Evolutionary conservation across 2,797 vertebrate species (phyloP).

Genomic region (Meda fulgida): DNA sequence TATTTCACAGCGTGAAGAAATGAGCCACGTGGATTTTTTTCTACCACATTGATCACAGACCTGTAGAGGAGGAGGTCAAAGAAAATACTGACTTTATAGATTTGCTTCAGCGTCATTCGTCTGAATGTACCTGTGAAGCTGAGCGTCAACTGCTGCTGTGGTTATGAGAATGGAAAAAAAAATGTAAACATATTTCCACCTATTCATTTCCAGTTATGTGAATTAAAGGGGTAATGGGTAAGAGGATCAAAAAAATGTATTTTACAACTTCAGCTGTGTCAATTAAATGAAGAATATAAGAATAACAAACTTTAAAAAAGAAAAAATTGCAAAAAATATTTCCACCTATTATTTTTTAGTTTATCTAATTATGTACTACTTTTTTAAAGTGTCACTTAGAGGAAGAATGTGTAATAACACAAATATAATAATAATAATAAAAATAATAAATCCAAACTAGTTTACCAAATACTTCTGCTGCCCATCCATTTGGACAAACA

Average conservation of each 20-base stretch:
- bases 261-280: too few relatives aligned
- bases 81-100: constrained; percentile 18
- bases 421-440: background rate
- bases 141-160: background rate
- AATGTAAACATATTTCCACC: too few relatives aligned
- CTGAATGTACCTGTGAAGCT: constrained; percentile 5
- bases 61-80: constrained; percentile 15
- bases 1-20: background rate
- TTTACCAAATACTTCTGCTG: background rate
- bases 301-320: too few relatives aligned
- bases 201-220: too few relatives aligned
- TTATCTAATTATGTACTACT: too few relatives aligned
- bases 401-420: too few relatives aligned
- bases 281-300: too few relatives aligned
- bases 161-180: constrained; percentile 1
- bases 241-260: too few relatives aligned
- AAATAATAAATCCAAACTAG: background rate
- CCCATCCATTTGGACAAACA: background rate
- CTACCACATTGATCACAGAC: constrained; percentile 25
- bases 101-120: constrained; percentile 12
- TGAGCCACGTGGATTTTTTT: background rate
- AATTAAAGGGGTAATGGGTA: too few relatives aligned
- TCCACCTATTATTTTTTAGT: too few relatives aligned
- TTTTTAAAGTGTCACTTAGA: background rate
- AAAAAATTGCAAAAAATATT: too few relatives aligned